Evolutionary conservation across 2,113 vertebrate genomes (phyloP).

Genomic region (Pan paniscus): DNA sequence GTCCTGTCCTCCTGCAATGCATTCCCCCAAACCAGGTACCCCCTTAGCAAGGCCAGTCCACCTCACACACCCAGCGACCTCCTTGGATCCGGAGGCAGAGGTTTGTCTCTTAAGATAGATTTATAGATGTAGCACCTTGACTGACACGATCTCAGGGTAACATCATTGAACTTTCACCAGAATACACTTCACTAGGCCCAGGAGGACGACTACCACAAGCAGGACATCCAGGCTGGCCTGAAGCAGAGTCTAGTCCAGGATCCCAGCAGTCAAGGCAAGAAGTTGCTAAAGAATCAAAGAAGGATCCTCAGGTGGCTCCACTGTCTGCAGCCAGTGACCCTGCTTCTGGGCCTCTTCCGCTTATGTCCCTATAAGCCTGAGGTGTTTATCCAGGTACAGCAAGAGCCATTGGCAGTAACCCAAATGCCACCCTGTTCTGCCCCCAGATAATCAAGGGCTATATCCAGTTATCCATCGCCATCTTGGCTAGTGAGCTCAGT

Average conservation of each 20-base stretch:
- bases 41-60: neutral
- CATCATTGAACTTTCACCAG: neutral
- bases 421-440: neutral
- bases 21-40: neutral
- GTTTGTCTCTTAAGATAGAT: neutral
- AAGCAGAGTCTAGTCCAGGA: neutral
- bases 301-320: neutral
- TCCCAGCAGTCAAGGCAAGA: neutral
- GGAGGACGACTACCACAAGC: neutral
- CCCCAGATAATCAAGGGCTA: neutral
- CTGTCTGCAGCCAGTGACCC: neutral
- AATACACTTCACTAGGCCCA: neutral
- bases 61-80: neutral
- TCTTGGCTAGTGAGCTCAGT: neutral
- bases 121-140: neutral
- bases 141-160: neutral
- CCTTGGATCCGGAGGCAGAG: neutral
- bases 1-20: neutral
- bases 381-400: neutral
- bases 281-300: neutral
- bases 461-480: neutral
- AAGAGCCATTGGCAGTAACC: neutral
- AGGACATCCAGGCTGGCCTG: neutral
- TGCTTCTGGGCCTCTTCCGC: neutral
- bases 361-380: neutral